These are phyloP conservation scores for Zosterops lateralis DNA, from an alignment of 2,113 vertebrate genomes.

Conservation along the genomic window DNA sequence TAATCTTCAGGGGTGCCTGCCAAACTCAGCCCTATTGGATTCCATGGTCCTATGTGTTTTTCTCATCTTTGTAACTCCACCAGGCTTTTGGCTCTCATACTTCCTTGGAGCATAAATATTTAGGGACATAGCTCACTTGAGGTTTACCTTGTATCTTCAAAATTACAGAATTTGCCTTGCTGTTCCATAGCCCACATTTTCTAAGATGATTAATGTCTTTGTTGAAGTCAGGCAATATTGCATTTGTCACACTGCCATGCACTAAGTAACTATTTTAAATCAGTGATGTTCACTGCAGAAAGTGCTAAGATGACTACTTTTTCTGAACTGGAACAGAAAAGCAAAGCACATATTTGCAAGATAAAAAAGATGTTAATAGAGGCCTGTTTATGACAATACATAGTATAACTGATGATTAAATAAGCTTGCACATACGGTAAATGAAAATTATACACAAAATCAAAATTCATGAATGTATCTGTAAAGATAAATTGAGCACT, in stretches of 20 bases:
- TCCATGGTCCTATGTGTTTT: neutral
- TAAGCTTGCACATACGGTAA: neutral
- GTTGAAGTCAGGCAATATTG: neutral
- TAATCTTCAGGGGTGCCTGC: neutral
- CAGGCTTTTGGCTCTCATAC: neutral
- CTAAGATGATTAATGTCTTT: neutral
- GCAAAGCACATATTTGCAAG: neutral
- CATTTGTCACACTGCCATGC: neutral
- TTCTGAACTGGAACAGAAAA: neutral
- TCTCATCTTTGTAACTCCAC: neutral
- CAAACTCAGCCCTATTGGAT: neutral
- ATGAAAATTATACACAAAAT: neutral
- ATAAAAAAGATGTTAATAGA: neutral
- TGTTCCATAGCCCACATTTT: neutral
- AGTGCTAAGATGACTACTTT: neutral
- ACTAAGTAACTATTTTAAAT: neutral
- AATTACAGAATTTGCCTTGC: neutral
- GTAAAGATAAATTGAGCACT: neutral
- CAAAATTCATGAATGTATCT: neutral
- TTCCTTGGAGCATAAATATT: neutral
- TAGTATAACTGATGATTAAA: neutral
- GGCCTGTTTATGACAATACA: neutral
- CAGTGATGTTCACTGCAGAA: neutral
- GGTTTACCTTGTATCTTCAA: neutral
- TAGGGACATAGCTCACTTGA: neutral